A percentile compares a stretch with the other conserved stretches of the same genome.
phyloP scores from a whole-genome alignment of 2,888 invertebrate genomes.

The Coecobrya sp. region DNA sequence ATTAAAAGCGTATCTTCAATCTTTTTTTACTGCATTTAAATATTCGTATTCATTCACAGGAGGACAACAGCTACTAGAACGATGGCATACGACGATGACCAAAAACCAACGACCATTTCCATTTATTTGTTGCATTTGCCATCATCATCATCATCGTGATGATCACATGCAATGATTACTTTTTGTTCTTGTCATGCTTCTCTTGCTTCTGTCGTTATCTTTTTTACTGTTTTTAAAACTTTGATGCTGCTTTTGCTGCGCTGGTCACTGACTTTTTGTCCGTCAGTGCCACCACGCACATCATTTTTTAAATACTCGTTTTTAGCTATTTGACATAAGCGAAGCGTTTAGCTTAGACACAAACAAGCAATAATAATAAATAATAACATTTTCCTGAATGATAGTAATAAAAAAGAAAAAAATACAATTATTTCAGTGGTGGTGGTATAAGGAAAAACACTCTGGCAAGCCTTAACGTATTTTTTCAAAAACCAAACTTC shows the following conservation, averaged over 20 bases:
- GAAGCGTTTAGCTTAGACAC: slow-evolving; percentile 56
- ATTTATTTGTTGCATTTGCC: slow-evolving; percentile 66
- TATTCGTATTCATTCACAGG: slow-evolving; percentile 12
- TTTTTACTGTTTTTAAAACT: slow-evolving; percentile 62
- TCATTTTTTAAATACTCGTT: slow-evolving; percentile 62
- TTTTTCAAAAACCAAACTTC: slow-evolving; percentile 7
- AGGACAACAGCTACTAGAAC: slow-evolving; percentile 16
- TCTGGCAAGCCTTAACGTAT: slow-evolving; percentile 1
- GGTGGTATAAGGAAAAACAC: not conserved
- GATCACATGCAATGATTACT: slow-evolving; percentile 76
- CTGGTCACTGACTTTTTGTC: slow-evolving; percentile 81
- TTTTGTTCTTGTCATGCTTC: slow-evolving; percentile 81
- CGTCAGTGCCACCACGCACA: slow-evolving; percentile 53
- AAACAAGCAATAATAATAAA: slow-evolving; percentile 59
- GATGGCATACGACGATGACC: slow-evolving; percentile 35
- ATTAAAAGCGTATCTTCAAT: slow-evolving; percentile 50
- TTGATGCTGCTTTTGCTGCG: not conserved
- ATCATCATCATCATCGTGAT: slow-evolving; percentile 58
- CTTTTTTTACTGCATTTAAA: not conserved
- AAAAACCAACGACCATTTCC: slow-evolving; percentile 59
- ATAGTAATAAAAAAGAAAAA: slow-evolving; percentile 42
- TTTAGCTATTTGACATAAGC: slow-evolving; percentile 60
- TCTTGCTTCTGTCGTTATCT: slow-evolving; percentile 64
- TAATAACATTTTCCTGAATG: slow-evolving; percentile 49
- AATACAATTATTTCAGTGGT: slow-evolving; percentile 41